Conservation (phyloP, 1,140 invertebrate species). For the Papilio machaon region DNA sequence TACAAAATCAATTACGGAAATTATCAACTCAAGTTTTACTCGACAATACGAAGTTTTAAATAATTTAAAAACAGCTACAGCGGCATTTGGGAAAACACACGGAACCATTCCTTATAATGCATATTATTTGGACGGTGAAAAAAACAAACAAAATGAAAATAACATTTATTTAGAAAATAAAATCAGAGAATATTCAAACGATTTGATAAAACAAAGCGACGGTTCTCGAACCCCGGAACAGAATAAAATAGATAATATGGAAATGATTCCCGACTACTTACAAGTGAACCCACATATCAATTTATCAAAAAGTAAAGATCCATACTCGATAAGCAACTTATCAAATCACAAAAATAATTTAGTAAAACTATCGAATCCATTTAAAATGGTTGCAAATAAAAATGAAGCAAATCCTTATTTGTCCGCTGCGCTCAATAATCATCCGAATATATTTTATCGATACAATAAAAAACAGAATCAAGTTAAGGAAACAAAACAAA, state of each 20-base stretch:
- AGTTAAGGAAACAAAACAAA: neutral
- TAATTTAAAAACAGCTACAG: neutral
- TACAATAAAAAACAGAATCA: neutral
- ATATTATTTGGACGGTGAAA: neutral
- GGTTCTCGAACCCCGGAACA: neutral
- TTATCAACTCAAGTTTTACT: neutral
- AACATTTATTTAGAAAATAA: constrained; percentile 1
- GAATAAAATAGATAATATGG: neutral
- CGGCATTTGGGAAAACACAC: neutral
- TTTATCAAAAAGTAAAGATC: neutral
- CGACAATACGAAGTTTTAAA: neutral
- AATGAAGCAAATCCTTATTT: neutral
- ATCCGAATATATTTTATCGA: neutral
- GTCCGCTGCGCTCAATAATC: neutral
- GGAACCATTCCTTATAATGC: neutral
- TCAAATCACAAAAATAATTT: neutral
- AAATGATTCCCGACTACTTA: neutral
- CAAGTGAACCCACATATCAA: constrained; percentile 38
- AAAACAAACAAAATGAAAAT: neutral
- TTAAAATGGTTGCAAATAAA: neutral
- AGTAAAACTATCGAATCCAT: neutral
- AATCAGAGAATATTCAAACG: neutral
- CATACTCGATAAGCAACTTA: neutral
- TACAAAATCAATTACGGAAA: neutral
- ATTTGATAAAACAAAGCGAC: neutral